Conservation (phyloP, 2,888 invertebrate species). For the Molorchus minor region DNA sequence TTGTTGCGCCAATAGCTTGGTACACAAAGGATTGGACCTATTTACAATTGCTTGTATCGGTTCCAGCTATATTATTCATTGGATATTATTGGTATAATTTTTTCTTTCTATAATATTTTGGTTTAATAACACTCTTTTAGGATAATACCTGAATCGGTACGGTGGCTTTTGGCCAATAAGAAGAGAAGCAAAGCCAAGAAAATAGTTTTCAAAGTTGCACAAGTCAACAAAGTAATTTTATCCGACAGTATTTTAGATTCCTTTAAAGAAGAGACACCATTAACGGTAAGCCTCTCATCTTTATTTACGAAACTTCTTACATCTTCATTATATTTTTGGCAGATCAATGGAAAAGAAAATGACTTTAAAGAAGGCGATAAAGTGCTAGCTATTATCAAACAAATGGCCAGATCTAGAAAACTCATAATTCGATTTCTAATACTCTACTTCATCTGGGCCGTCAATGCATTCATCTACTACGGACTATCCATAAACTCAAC, state of each 20-base stretch:
- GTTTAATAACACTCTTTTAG: slow-evolving; percentile 50
- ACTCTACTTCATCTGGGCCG: slow-evolving; percentile 62
- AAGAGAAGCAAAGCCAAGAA: slow-evolving; percentile 65
- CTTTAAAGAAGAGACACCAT: slow-evolving; percentile 55
- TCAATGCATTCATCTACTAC: slow-evolving; percentile 75
- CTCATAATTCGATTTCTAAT: slow-evolving; percentile 61
- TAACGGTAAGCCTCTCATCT: slow-evolving; percentile 37
- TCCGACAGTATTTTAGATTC: slow-evolving; percentile 62
- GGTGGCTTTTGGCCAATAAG: slow-evolving; percentile 71
- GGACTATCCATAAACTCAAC: slow-evolving; percentile 75
- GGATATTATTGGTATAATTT: slow-evolving; percentile 67
- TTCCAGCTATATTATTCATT: slow-evolving; percentile 69
- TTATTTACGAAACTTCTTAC: no score
- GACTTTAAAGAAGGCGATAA: slow-evolving; percentile 45
- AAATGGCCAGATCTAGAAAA: slow-evolving; percentile 62
- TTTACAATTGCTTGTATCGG: slow-evolving; percentile 68
- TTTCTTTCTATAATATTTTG: not conserved
- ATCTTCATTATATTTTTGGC: slow-evolving; percentile 6
- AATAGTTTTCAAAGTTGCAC: slow-evolving; percentile 68
- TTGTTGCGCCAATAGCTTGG: slow-evolving; percentile 70
- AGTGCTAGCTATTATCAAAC: slow-evolving; percentile 61
- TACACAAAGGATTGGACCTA: slow-evolving; percentile 69
- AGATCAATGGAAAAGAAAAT: slow-evolving; percentile 17
- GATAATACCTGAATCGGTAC: slow-evolving; percentile 72
- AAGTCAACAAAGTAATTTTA: slow-evolving; percentile 65